Base-by-base conservation (phyloP, 2,113 vertebrate species). In the Chaetura pelagica region DNA sequence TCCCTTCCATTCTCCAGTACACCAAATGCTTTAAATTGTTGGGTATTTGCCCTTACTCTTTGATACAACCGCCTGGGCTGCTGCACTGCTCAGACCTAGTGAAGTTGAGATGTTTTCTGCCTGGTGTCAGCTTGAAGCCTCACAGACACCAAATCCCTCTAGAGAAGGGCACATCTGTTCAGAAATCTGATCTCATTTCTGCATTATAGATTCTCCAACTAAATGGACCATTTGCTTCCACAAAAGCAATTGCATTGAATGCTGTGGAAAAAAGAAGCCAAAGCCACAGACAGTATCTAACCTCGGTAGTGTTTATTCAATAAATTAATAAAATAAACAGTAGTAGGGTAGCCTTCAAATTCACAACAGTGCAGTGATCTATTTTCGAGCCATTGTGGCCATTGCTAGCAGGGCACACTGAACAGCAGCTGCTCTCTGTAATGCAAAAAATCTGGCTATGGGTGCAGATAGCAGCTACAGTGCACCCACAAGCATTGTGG, bases 141-240 rank as follows among this genome's bases (percentile, higher is more conserved):
- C 5, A 0, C 89, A 94, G 81, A 81, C 58, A 29, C 29, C 0
- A 42, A 96, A 87, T 96, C 89, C 79, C 96, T 93, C 88, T 86
- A 92, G 94, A 96, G 92, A 30, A 91, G 90, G 90, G 52, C 94
- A 93, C 94, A 96, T 93, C 96, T 96, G 96, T 83, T 93, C 67
- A 78, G 94, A 88, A 96, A 94, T 96, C 93, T 78, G 75, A 96
- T 91, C 96, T 96, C 93, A 88, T 96, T 96, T 96, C 87, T 93
- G 88, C 86, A 76, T 89, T 95, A 72, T 58, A 72, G 73, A 35
- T 86, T 89, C 90, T 88, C 83, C 46, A 79, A n/a, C 96, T 92
- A 92, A 92, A 96, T 82, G 85, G 92, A 86, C 73, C 90, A 40
- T 96, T 92, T 95, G 73, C 92, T 96, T 75, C 84, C 84, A 64